Conservation (phyloP, 2,888 invertebrate genomes). For the Brachycybe producta region DNA sequence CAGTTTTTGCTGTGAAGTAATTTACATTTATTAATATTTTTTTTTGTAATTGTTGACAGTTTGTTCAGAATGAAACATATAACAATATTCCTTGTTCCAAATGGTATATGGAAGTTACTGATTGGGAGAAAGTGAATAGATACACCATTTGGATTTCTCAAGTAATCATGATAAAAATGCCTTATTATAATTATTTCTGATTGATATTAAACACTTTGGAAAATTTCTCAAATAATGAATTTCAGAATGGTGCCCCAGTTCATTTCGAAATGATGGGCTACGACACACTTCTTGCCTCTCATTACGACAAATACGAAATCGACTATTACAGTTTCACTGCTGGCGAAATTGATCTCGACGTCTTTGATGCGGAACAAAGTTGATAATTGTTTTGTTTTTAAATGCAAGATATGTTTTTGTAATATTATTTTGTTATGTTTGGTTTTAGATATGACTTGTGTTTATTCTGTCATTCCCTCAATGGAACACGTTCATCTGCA, state of each 20-base stretch:
- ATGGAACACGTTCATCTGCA: slow-evolving; percentile 36
- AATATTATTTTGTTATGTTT: slow-evolving; percentile 38
- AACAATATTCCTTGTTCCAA: not conserved
- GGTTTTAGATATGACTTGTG: slow-evolving; percentile 30
- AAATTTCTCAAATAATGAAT: too few species aligned
- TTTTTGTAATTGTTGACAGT: not conserved
- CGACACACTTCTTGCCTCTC: not conserved
- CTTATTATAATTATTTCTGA: too few species aligned
- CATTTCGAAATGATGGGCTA: not conserved
- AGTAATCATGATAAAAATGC: too few species aligned
- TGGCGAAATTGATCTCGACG: not conserved
- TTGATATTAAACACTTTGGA: too few species aligned
- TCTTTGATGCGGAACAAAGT: not conserved
- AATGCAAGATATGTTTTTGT: not conserved
- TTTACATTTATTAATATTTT: too few species aligned
- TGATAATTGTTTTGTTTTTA: not conserved
- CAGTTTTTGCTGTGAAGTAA: too few species aligned
- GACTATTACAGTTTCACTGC: not conserved
- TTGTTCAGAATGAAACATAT: not conserved
- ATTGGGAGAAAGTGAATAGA: not conserved
- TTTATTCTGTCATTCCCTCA: slow-evolving; percentile 76
- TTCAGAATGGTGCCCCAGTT: not conserved
- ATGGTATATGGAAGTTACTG: not conserved
- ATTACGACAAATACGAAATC: not conserved
- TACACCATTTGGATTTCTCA: not conserved